Percentiles rank a stretch among this genome's conserved stretches.
phyloP scores from a whole-genome alignment of 2,113 vertebrate species.

The Salminus brasiliensis region DNA sequence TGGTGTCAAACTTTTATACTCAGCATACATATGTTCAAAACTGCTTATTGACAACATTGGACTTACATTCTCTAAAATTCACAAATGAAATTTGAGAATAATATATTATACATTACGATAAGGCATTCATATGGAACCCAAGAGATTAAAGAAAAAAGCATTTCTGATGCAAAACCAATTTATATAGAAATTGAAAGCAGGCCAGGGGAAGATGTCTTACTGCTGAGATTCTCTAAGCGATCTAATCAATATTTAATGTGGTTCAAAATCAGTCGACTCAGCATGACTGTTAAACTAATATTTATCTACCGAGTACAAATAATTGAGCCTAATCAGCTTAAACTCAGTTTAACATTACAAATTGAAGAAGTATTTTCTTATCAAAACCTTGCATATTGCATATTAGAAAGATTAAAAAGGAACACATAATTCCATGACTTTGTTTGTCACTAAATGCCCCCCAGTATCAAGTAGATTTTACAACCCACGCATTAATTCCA shows the following conservation, averaged over 20 bases:
- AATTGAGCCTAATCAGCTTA: not conserved
- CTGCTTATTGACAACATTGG: not conserved
- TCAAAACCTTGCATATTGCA: not conserved
- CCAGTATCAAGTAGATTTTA: slow-evolving; percentile 1
- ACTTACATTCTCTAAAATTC: not conserved
- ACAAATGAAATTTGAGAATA: not conserved
- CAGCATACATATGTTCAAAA: too few relatives aligned
- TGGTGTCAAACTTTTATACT: too few relatives aligned
- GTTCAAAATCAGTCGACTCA: slow-evolving; percentile 11
- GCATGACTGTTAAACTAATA: slow-evolving; percentile 9
- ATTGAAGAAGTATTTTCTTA: not conserved
- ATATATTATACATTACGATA: slow-evolving; percentile 5
- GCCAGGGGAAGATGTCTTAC: not conserved
- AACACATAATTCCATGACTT: not conserved
- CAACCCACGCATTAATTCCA: not conserved
- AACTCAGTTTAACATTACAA: too few relatives aligned
- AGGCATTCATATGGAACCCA: not conserved
- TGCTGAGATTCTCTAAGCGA: slow-evolving; percentile 18
- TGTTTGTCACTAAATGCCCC: not conserved
- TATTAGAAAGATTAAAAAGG: slow-evolving; percentile 9
- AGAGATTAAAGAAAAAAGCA: not conserved
- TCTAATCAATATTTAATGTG: slow-evolving; percentile 23
- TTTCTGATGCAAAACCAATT: slow-evolving; percentile 15
- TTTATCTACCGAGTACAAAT: slow-evolving; percentile 20
- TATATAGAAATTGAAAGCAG: not conserved